Conservation (phyloP, 2,888 invertebrate species). For the Phasia obesa region DNA sequence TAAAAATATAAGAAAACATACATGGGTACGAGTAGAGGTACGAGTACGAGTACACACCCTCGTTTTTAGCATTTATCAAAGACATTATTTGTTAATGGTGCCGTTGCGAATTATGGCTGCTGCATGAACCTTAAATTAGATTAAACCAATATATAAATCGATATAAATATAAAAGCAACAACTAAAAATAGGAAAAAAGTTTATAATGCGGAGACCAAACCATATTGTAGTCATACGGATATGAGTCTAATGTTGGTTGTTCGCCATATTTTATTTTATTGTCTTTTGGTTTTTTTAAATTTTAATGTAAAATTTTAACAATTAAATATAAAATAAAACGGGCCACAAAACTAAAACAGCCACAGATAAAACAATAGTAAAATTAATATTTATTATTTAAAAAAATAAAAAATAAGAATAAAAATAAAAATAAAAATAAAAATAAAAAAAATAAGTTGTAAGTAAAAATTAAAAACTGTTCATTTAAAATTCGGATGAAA, state of each 20-base stretch:
- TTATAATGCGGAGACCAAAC: background rate
- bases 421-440: background rate
- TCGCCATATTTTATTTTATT: conserved; percentile 11
- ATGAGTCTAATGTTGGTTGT: background rate
- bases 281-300: conserved; percentile 39
- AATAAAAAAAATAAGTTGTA: background rate
- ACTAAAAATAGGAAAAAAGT: background rate
- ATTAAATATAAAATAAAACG: conserved; percentile 46
- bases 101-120: background rate
- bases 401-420: background rate
- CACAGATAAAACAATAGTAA: conserved; percentile 26
- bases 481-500: no score
- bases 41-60: conserved; percentile 53
- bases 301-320: conserved; percentile 37
- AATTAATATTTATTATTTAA: conserved; percentile 49
- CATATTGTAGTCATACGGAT: conserved; percentile 15
- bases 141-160: conserved; percentile 61
- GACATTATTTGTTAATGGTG: conserved; percentile 6
- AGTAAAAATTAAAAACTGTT: no score
- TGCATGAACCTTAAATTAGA: conserved; percentile 48
- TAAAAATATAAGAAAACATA: conserved; percentile 15
- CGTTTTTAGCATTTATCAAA: conserved; percentile 5
- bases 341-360: background rate
- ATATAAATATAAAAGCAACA: conserved; percentile 26
- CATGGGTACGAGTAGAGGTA: no score